These are phyloP conservation scores for Austrofundulus limnaeus DNA, from an alignment of 2,113 vertebrate genomes.

Conservation along the genomic window DNA sequence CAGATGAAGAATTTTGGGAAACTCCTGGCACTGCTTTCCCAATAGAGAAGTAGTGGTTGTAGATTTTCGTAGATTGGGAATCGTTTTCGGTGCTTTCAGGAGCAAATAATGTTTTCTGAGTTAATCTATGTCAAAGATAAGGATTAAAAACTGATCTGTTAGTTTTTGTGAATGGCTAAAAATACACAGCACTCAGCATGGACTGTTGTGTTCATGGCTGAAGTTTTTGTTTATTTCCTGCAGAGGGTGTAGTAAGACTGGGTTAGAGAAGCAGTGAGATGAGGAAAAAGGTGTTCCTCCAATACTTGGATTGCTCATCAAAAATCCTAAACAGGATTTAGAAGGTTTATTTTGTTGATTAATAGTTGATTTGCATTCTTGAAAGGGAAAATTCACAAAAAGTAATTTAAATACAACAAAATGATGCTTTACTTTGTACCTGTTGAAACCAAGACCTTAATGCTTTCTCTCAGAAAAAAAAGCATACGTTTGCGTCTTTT, in stretches of 20 bases:
- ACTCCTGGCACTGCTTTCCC: background rate
- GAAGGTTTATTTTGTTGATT: too few species aligned
- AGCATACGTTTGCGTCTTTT: background rate
- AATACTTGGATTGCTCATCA: background rate
- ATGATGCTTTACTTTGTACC: background rate
- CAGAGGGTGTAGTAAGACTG: conserved; percentile 71
- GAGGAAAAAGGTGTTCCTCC: conserved; percentile 1
- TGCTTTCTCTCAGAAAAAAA: conserved; percentile 1
- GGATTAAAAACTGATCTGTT: background rate
- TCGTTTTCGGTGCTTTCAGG: background rate
- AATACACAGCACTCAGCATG: background rate
- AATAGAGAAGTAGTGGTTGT: background rate
- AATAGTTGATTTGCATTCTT: too few species aligned
- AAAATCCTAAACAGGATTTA: background rate
- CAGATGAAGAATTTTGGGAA: background rate
- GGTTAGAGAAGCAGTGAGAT: conserved; percentile 10
- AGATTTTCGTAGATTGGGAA: background rate
- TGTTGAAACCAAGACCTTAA: conserved; percentile 21
- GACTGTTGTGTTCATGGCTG: background rate
- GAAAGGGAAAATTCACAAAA: background rate
- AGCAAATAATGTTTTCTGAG: background rate
- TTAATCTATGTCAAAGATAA: background rate
- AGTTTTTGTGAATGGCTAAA: background rate
- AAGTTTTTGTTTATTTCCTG: conserved; percentile 35
- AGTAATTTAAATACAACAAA: background rate